phyloP scores from a whole-genome alignment of 2,797 vertebrate species.

The Orientallactaga sibirica region DNA sequence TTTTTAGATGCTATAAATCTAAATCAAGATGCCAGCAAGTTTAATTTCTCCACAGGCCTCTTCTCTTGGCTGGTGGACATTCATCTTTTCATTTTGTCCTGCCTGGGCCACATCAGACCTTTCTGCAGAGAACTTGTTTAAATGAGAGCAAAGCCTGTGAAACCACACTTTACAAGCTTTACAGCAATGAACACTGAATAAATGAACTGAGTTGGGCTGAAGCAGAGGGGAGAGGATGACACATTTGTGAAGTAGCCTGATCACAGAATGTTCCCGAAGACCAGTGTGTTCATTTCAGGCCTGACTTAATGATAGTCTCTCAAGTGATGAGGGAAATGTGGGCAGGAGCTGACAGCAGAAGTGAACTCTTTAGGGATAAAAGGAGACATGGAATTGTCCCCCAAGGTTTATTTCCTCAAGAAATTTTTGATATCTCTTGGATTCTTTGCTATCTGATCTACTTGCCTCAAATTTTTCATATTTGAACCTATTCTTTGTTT shows the following conservation, averaged over 20 bases:
- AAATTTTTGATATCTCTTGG: neutral
- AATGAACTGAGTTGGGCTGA: neutral
- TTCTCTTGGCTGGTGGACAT: neutral
- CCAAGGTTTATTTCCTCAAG: neutral
- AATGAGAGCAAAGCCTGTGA: neutral
- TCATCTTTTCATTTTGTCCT: neutral
- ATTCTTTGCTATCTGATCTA: conserved; percentile 12
- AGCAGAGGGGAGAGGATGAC: neutral
- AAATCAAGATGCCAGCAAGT: neutral
- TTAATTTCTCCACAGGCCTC: neutral
- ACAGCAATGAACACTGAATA: neutral
- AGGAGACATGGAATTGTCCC: neutral
- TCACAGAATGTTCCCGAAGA: neutral
- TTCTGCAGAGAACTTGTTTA: neutral
- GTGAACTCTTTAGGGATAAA: neutral
- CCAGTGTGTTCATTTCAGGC: accelerated
- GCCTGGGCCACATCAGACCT: neutral
- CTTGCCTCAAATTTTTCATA: neutral
- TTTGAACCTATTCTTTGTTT: neutral
- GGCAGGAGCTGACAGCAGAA: neutral
- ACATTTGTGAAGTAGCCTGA: neutral
- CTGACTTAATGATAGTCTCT: neutral
- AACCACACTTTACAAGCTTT: conserved; percentile 11
- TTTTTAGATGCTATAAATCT: neutral
- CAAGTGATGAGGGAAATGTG: neutral